Base-by-base conservation (phyloP, 2,797 vertebrate species). In the Syndactyla subalaris region DNA sequence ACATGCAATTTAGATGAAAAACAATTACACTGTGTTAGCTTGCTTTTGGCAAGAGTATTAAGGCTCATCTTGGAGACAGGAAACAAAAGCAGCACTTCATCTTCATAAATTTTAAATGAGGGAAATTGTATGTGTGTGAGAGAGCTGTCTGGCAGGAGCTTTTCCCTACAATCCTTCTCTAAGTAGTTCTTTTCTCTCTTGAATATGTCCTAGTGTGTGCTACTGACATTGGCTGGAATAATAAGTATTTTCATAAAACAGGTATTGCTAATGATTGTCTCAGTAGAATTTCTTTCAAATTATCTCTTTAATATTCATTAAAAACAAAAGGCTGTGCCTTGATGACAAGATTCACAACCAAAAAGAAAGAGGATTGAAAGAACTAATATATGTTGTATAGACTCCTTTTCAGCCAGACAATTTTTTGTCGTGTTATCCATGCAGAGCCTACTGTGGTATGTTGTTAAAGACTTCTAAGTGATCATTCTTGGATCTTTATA, bases 21-120 rank as follows among this genome's bases (percentile, higher is more conserved):
- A 97, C 97, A 98, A 97, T 98, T 98, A 97, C 93, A 92, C 91
- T 88, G 62, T 68, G 93, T 97, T 98, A 95, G 92, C 95, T 97
- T 96, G 97, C 95, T 98, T 97, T 97, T 97, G 97, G 97, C 97
- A 97, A 97, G 97, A 95, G 78, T 95, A 94, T 96, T 94, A 94
- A 93, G 85, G 78, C 92, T 97, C 95, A 95, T 98, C 96, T 93
- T 85, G 48, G 92, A 96, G 96, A 95, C 54, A 93, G 94, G 94
- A 97, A 97, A 98, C 95, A 97, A 98, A 98, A 97, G 89, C 90
- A 90, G 79, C 77, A 74, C 93, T 98, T 97, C 90, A 95, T 98
- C 96, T 97, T 97, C 93, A 97, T 98, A 96, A 97, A 98, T 97
- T 98, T 97, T 97, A 97, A 92, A 98, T 96, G 91, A 97, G 49